Evolutionary conservation across 2,888 invertebrate species (phyloP).

Genomic region (Epinotia nisella): DNA sequence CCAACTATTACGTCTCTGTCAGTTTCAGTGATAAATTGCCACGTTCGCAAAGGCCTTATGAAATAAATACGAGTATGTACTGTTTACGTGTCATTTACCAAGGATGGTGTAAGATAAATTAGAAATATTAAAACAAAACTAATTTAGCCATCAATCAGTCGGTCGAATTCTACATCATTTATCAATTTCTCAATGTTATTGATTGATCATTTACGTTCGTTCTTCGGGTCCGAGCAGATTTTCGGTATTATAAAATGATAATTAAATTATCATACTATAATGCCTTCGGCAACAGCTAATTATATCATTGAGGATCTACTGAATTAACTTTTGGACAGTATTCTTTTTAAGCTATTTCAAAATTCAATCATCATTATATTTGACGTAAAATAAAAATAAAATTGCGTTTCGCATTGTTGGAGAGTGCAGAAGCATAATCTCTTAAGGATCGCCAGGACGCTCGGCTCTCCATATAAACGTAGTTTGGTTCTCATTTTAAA

Average conservation of each 20-base stretch:
- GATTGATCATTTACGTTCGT: neutral
- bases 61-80: neutral
- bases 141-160: neutral
- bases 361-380: too few relatives aligned
- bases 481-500: too few relatives aligned
- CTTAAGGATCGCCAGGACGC: too few relatives aligned
- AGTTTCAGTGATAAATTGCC: neutral
- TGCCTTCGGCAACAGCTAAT: neutral
- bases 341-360: neutral
- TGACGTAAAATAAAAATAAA: too few relatives aligned
- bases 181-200: neutral
- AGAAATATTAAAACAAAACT: neutral
- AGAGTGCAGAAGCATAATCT: too few relatives aligned
- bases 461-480: too few relatives aligned
- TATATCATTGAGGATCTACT: neutral
- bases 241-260: neutral
- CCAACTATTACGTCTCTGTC: too few relatives aligned
- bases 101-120: neutral
- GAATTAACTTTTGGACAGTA: neutral
- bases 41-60: neutral
- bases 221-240: neutral
- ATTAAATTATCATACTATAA: slow-evolving; percentile 1
- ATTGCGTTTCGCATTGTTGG: too few relatives aligned
- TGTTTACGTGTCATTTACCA: too few relatives aligned
- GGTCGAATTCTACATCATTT: neutral